phyloP scores from a whole-genome alignment of 2,888 invertebrate genomes.

The Apodemia duryi region DNA sequence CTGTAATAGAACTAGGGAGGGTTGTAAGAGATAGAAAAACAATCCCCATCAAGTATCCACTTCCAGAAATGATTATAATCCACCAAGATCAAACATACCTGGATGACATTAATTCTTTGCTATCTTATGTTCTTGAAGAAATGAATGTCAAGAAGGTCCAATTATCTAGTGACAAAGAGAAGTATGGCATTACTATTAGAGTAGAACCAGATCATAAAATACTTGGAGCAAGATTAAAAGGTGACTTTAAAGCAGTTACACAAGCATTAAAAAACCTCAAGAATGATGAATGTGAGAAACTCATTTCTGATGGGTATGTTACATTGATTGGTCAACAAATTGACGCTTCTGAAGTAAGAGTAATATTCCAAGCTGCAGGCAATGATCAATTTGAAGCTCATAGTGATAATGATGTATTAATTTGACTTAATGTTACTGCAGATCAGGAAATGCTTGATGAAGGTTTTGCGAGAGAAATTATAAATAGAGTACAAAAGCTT shows the following conservation, averaged over 20 bases:
- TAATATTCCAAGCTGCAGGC: constrained; percentile 87
- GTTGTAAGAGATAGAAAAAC: constrained; percentile 95
- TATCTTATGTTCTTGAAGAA: constrained; percentile 94
- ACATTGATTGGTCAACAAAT: constrained; percentile 87
- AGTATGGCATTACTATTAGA: constrained; percentile 92
- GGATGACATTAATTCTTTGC: constrained; percentile 86
- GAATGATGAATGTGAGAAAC: constrained; percentile 88
- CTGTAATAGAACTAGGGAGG: constrained; percentile 95
- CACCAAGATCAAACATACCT: constrained; percentile 90
- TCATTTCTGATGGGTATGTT: constrained; percentile 84
- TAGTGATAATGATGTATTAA: constrained; percentile 92
- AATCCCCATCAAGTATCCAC: constrained; percentile 96
- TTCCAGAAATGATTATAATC: constrained; percentile 97
- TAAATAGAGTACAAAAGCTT: constrained; percentile 97
- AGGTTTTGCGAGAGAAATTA: constrained; percentile 96
- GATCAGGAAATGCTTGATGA: constrained; percentile 95
- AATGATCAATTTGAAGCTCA: constrained; percentile 92
- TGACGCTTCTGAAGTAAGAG: constrained; percentile 87
- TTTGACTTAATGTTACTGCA: constrained; percentile 92
- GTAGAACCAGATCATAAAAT: constrained; percentile 97
- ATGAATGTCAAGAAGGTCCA: constrained; percentile 93
- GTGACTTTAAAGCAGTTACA: constrained; percentile 92
- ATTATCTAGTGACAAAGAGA: constrained; percentile 92
- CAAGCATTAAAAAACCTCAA: constrained; percentile 88
- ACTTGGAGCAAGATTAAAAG: constrained; percentile 92